Conservation (phyloP, 2,797 vertebrate species). For the Fistularia tabacaria region DNA sequence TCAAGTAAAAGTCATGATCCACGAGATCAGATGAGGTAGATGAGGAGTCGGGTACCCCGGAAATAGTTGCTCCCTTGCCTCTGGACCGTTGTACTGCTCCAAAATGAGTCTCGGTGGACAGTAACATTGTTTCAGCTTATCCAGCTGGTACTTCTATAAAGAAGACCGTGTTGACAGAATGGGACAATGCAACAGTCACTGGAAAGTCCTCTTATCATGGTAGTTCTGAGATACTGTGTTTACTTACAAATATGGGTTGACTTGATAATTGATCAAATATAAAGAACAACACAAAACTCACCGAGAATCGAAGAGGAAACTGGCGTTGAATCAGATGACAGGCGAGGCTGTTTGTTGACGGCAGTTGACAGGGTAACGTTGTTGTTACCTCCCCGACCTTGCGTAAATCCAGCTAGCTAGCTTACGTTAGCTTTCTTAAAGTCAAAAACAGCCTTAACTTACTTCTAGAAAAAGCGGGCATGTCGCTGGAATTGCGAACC, state of each 20-base stretch:
- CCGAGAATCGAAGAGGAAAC: slow-evolving; percentile 7
- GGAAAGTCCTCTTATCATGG: too few relatives aligned
- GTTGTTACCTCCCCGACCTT: slow-evolving; percentile 7
- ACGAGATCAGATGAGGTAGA: slow-evolving; percentile 5
- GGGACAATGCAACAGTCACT: too few relatives aligned
- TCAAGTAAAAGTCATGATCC: slow-evolving; percentile 60
- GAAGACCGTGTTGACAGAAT: not conserved
- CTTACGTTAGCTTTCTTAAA: slow-evolving; percentile 14
- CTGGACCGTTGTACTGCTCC: slow-evolving; percentile 8
- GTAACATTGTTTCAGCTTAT: slow-evolving; percentile 50
- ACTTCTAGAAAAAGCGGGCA: too few relatives aligned
- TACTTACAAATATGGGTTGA: too few relatives aligned
- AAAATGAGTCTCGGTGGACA: slow-evolving; percentile 35
- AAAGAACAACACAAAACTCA: slow-evolving; percentile 20
- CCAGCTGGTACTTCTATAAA: slow-evolving; percentile 7
- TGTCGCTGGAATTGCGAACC: not conserved
- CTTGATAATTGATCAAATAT: not conserved
- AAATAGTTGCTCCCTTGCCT: slow-evolving; percentile 54
- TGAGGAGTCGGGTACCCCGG: slow-evolving; percentile 38
- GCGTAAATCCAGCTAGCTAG: slow-evolving; percentile 16
- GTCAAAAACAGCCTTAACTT: slow-evolving; percentile 13
- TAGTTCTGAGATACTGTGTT: too few relatives aligned
- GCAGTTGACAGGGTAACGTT: slow-evolving; percentile 59
- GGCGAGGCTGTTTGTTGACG: slow-evolving; percentile 29
- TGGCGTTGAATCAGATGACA: not conserved